These are phyloP conservation scores for Ophiothrix spiculata DNA, from an alignment of 35 echinoderm and acorn worm species.

Conservation along the genomic window DNA sequence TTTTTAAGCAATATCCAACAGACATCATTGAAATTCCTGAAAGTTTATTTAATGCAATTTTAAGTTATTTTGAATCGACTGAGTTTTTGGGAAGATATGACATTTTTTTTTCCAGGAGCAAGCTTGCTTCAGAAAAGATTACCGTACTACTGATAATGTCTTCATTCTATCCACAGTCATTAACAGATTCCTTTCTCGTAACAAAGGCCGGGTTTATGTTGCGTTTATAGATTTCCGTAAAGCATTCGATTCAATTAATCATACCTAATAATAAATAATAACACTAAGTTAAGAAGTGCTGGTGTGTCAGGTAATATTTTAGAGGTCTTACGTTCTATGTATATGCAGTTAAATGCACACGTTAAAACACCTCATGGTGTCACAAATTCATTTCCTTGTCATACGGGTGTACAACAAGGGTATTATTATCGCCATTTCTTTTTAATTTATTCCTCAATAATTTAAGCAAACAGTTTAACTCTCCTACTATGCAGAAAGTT, in stretches of 20 bases:
- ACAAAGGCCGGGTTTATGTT: not conserved
- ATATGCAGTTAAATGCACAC: too few species aligned
- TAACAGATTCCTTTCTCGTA: not conserved
- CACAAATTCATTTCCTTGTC: too few species aligned
- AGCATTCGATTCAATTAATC: not conserved
- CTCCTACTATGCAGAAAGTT: not conserved
- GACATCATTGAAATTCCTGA: too few species aligned
- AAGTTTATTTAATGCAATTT: too few species aligned
- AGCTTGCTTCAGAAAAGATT: not conserved
- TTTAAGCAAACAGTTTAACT: too few species aligned
- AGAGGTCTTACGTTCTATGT: not conserved
- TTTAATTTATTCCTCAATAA: too few species aligned
- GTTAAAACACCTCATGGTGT: too few species aligned
- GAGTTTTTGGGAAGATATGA: not conserved
- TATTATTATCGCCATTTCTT: not conserved
- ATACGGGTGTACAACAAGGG: not conserved
- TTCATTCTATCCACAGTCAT: not conserved
- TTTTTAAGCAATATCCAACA: too few species aligned
- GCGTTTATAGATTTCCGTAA: not conserved
- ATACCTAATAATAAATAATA: not conserved
- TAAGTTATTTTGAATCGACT: too few species aligned
- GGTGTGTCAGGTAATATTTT: not conserved
- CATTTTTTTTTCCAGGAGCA: not conserved
- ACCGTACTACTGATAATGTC: not conserved
- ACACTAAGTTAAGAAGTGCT: not conserved